Base-by-base conservation (phyloP, 92 coral and sea anemone genomes). In the Ricordea florida region DNA sequence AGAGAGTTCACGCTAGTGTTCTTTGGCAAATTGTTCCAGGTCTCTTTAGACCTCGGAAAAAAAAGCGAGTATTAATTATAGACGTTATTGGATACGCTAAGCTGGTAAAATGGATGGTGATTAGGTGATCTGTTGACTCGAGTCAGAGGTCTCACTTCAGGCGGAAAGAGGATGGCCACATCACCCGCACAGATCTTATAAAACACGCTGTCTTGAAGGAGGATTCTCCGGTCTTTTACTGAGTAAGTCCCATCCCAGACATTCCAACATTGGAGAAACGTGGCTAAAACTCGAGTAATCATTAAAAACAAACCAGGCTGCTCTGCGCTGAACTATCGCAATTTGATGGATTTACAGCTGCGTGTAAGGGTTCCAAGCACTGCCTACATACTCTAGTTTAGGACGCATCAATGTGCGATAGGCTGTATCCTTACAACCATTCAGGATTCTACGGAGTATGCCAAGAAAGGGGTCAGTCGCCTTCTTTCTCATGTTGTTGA, bases 391-490 rank as follows among this genome's bases (percentile, higher is more conserved):
- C 28, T 78, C 49, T 11, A 78, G 66, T 43, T 78, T n/a, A 34
- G 53, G 81, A 4, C 66, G 50, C 25, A 69, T 57, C 29, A 69
- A 38, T 26, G 49, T 15, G 20, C 32, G 21, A 23, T 78, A 78
- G 33, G 68, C 84, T 38, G 5, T 48, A 36, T 33, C 32, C 46
- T 69, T 69, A 32, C 84, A 78, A 18, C 53, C 82, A 50, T 51
- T 17, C 1, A 71, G 82, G 24, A 72, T 55, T 16, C 69, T 45
- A 5, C 36, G 34, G 45, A 79, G 57, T 0, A 79, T 59, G 33
- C 81, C 81, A 52, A 79, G 82, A 41, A 70, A 27, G 24, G 48
- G 16, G 59, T 79, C n/a, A n/a, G n/a, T 79, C 18, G 81, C 85
- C 52, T 79, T 79, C 24, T 14, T 10, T 27, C 70, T 53, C 13